Percentiles rank a stretch among this genome's conserved stretches.
Conservation (phyloP, 2,113 vertebrate genomes). For the Hypocryptadius cinnamomeus region DNA sequence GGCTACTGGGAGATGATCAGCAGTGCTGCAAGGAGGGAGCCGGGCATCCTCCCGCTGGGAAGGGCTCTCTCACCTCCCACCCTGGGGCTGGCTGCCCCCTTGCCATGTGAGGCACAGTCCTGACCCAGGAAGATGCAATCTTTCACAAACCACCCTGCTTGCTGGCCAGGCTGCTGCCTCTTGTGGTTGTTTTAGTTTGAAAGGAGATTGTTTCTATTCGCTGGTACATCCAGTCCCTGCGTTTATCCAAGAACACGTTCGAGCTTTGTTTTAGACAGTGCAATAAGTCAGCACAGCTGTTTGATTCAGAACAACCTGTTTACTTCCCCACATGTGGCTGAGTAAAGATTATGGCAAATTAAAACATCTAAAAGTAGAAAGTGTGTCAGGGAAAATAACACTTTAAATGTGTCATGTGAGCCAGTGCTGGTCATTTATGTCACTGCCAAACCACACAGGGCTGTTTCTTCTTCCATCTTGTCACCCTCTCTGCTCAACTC, state of each 20-base stretch:
- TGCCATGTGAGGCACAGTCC: background rate
- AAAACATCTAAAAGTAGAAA: background rate
- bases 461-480: background rate
- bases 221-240: background rate
- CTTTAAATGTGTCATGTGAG: background rate
- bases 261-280: background rate
- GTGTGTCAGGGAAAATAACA: background rate
- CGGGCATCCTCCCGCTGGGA: rapidly evolving
- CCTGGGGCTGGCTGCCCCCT: rapidly evolving
- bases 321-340: background rate
- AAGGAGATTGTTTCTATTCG: background rate
- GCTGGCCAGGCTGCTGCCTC: background rate
- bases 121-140: background rate
- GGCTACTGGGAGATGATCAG: background rate
- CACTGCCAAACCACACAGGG: background rate
- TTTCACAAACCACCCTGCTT: background rate
- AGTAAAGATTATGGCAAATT: background rate
- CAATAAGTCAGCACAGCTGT: background rate
- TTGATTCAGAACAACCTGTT: constrained; percentile 6
- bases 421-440: background rate
- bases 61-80: background rate
- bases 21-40: background rate
- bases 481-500: background rate
- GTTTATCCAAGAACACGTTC: background rate
- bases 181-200: background rate